Percentiles rank a stretch among this genome's conserved stretches.
These are phyloP conservation scores for Apolygus lucorum DNA, from an alignment of 1,140 invertebrate species.

Conservation along the genomic window DNA sequence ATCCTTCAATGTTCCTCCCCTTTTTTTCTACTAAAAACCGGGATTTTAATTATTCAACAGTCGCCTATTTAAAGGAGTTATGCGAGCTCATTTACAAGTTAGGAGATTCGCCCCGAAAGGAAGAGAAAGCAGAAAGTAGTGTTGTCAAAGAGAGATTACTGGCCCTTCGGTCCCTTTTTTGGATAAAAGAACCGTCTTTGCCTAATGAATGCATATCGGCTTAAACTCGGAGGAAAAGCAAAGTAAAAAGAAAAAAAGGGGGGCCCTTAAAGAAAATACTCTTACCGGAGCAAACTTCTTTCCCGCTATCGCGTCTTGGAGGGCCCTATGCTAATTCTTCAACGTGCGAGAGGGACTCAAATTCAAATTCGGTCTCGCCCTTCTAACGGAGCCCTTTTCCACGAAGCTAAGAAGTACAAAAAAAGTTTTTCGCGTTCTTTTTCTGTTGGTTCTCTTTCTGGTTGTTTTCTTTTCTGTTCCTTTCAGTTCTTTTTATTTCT, in stretches of 20 bases:
- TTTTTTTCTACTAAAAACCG: too few species aligned
- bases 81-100: slow-evolving; percentile 27
- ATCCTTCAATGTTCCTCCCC: too few species aligned
- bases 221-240: slow-evolving; percentile 25
- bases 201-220: slow-evolving; percentile 30
- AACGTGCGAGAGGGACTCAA: slow-evolving; percentile 20
- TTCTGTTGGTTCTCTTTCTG: background rate
- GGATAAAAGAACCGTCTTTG: slow-evolving; percentile 13
- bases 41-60: slow-evolving; percentile 27
- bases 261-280: slow-evolving; percentile 27
- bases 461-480: background rate
- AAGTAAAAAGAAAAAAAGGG: slow-evolving; percentile 20
- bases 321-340: slow-evolving; percentile 27
- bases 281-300: background rate
- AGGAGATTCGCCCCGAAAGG: slow-evolving; percentile 17
- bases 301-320: background rate
- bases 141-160: slow-evolving; percentile 27
- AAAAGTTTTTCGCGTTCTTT: slow-evolving; percentile 8
- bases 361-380: slow-evolving; percentile 18
- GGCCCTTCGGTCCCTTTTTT: slow-evolving; percentile 12
- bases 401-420: background rate
- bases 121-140: slow-evolving; percentile 13
- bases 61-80: slow-evolving; percentile 26
- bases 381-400: background rate
- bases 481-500: too few species aligned